Base-by-base conservation (phyloP, 2,888 invertebrate genomes). In the Andrena hattorfiana region DNA sequence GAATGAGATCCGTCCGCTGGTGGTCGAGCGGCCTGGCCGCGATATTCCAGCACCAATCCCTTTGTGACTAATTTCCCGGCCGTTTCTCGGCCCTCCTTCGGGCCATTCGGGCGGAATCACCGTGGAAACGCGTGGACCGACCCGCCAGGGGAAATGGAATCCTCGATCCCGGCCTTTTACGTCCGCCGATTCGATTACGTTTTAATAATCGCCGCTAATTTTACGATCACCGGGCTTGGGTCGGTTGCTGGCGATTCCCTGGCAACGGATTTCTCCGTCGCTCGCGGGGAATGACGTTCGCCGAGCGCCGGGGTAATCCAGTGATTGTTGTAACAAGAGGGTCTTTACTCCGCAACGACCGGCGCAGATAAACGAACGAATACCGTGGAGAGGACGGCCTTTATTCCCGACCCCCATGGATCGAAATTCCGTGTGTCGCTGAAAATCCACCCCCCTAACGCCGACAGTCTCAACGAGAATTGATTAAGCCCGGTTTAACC, bases 401-500 rank as follows among this genome's bases (percentile, higher is more conserved):
- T 8, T 8, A 10, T 10, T 30, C 3, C n/a, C 60, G n/a, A 23
- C 7, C n/a, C 35, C 10, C 35, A 10, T 7, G 54, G 66, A 66
- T 59, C 75, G 54, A 32, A 26, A 63, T 66, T 60, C 26, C 64
- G 8, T 16, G 26, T 26, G 60, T 30, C 51, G 80, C 42, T 60
- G 64, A 66, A 62, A 74, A 71, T 76, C 68, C 66, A 68, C 42
- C 16, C 26, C 35, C 51, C 23, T 16, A 66, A 66, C 64, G 56
- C 35, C 73, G 35, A 72, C 62, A 77, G 77, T 81, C 81, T 78
- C 86, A 56, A 67, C 81, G 84, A 84, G 89, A 89, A 89, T 89
- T 89, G 89, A 89, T 89, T 89, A 89, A 89, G 83, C 89, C 86
- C 77, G 87, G 89, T 87, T 86, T 89, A 88, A 87, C 89, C 86